Evolutionary conservation across 1,140 invertebrate species (phyloP), one percentile per base, ranked within the genome.

Genomic region (Saccostrea echinata): DNA sequence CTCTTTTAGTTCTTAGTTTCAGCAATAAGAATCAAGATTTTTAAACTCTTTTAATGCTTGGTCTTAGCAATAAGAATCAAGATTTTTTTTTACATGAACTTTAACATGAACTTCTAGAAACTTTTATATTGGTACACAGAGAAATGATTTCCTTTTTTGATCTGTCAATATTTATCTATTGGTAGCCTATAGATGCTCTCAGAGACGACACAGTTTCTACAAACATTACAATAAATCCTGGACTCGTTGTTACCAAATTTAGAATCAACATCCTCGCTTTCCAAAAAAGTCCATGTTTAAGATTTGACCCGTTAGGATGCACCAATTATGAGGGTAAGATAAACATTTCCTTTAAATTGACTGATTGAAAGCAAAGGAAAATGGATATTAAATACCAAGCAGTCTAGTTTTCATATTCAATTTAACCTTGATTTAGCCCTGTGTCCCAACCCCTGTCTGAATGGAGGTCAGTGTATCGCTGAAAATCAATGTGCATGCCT

Each of bases 301-400:
- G 53, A 53, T 55, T 88, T 51, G 84, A 88, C 21, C 27, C 86
- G 13, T 27, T 84, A 3, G 87, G 87, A 6, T 88, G 87, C 83
- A 35, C 51, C 33, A 81, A 83, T 84, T 81, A 43, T 21, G 51
- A 86, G 6, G 88, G 82, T 87, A 64, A 85, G 11, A 33, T 68
- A 68, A 24, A 27, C 35, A 43, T 3, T 43, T 6, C 35, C 35
- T 3, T 43, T 6, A 43, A 2, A 43, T 3, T 43, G 35, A 43
- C 35, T 43, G 35, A 43, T 43, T 43, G 35, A 3, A 3, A 43
- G 6, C 35, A 81, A 30, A n/a, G 18, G 1, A 13, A 57, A 57
- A 57, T 1, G 1, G 12, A 1, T 3, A 18, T 57, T 3, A 57
- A 57, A 57, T 57, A 57, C 1, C 12, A 57, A 18, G 11, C 1